Evolutionary conservation across 1,140 invertebrate genomes (phyloP).

Genomic region (Zaprionus camerounensis): DNA sequence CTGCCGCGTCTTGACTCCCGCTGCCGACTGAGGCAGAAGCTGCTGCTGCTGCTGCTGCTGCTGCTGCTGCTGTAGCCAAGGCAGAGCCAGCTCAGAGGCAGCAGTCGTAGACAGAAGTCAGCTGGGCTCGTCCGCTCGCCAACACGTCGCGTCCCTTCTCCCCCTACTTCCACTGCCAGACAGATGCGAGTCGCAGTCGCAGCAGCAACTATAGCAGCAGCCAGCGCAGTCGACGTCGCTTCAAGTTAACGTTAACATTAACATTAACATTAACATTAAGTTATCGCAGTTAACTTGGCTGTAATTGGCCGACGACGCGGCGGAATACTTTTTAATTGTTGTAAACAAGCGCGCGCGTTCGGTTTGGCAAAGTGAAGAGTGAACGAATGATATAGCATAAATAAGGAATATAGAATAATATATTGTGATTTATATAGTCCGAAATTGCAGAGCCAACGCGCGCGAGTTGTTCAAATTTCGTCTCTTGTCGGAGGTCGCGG

Average conservation of each 20-base stretch:
- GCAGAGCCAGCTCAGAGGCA: slow-evolving; percentile 24
- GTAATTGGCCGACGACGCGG: slow-evolving; percentile 60
- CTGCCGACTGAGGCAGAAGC: slow-evolving; percentile 13
- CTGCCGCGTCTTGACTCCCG: slow-evolving; percentile 51
- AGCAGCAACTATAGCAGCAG: slow-evolving; percentile 6
- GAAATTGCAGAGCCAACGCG: slow-evolving; percentile 12
- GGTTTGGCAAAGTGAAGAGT: slow-evolving; percentile 43
- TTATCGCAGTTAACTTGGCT: slow-evolving; percentile 70
- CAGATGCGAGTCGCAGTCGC: slow-evolving; percentile 22
- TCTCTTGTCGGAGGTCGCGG: slow-evolving; percentile 58
- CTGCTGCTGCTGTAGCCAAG: not conserved
- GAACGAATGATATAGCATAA: slow-evolving; percentile 23
- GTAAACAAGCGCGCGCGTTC: slow-evolving; percentile 74
- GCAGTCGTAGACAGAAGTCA: slow-evolving; percentile 52
- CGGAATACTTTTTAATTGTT: slow-evolving; percentile 73
- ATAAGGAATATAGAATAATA: not conserved
- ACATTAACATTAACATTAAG: slow-evolving; percentile 49
- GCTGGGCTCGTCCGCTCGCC: slow-evolving; percentile 29
- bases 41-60: not conserved
- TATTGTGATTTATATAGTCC: slow-evolving; percentile 1
- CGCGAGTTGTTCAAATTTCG: slow-evolving; percentile 38
- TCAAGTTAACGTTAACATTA: slow-evolving; percentile 47
- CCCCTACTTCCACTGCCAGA: not conserved
- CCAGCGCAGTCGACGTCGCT: slow-evolving; percentile 21
- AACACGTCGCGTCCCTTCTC: not conserved